Evolutionary conservation across 2,888 invertebrate genomes (phyloP), one percentile per base, ranked within the genome.

Genomic region (Tetanocera ferruginea): DNA sequence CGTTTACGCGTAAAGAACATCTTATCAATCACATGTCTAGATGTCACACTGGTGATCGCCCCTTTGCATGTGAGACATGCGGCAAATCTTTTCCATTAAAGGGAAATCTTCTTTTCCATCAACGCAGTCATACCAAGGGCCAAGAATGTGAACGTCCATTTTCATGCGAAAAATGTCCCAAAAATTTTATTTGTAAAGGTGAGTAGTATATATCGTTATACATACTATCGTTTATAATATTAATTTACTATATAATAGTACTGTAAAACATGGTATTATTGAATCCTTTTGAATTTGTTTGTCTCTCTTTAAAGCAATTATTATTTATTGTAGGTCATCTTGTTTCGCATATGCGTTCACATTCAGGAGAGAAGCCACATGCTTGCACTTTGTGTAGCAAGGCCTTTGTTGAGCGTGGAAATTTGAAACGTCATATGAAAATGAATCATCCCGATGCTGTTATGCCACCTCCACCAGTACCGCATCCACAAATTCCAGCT

Each of bases 161-260:
- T 90, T 92, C 94, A 75, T 96, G 96, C 87, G 96, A 96, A 84
- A 91, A 96, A 75, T 96, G 96, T 86, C 94, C 95, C 64, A 96
- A 96, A 89, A 95, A 95, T 88, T 96, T 96, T 88, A 94, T 96
- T 91, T 96, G 95, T 90, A 96, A 96, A 92, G 95, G 96, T 91
- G 86, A 84, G 83, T 19, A 43, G 11, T 43, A 43, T n/a, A n/a
- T n/a, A n/a, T n/a, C n/a, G n/a, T n/a, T n/a, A n/a, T n/a, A n/a
- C n/a, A n/a, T n/a, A n/a, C n/a, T n/a, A n/a, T n/a, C n/a, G n/a
- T n/a, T n/a, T n/a, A n/a, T n/a, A n/a, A n/a, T n/a, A n/a, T n/a
- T n/a, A n/a, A n/a, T n/a, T n/a, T n/a, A n/a, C n/a, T n/a, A n/a
- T n/a, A n/a, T n/a, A n/a, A n/a, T n/a, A n/a, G n/a, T n/a, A n/a